Evolutionary conservation across 2,888 invertebrate species (phyloP), one percentile per base, ranked within the genome.

Genomic region (Melanchra persicariae): DNA sequence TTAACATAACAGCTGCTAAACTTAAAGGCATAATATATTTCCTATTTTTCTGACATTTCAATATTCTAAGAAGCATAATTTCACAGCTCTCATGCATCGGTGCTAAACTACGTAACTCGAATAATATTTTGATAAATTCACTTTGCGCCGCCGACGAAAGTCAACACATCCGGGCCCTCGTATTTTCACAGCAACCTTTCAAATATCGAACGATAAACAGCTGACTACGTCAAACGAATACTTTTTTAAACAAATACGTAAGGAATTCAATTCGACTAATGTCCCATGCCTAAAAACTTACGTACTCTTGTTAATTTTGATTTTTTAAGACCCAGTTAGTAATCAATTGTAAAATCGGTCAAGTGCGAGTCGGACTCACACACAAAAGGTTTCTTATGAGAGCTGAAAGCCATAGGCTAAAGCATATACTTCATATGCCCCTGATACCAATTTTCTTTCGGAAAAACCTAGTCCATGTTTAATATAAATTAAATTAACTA

Each of bases 121-220:
- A 75, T 75, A 75, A 75, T 54, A 75, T 75, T 75, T 75, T 59
- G 62, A 63, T 71, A 62, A 78, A 47, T 59, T 71, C 72, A 59
- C 52, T 58, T 78, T 61, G 47, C 57, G 12, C 15, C 47, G 40
- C 34, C 37, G 54, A 17, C 52, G 24, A 58, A 34, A 62, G 62
- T 74, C 72, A 75, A 75, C 72, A 75, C 40, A 22, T 12, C 22
- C 58, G 77, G 12, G 19, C 15, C 40, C 24, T 24, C 47, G 22
- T 78, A 47, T 78, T 75, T 71, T 72, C 58, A 40, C 52, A 75
- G 63, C 72, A 72, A 47, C 63, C 51, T 68, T 78, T 78, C 62
- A 62, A 63, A 78, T 71, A 62, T 62, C 26, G 71, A 62, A 77
- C 37, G 61, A 40, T 76, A 73, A 76, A 68, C 73, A 68, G 37